Evolutionary conservation across 2,888 invertebrate genomes (phyloP), one percentile per base, ranked within the genome.

Genomic region (Heterodera filipjevi): DNA sequence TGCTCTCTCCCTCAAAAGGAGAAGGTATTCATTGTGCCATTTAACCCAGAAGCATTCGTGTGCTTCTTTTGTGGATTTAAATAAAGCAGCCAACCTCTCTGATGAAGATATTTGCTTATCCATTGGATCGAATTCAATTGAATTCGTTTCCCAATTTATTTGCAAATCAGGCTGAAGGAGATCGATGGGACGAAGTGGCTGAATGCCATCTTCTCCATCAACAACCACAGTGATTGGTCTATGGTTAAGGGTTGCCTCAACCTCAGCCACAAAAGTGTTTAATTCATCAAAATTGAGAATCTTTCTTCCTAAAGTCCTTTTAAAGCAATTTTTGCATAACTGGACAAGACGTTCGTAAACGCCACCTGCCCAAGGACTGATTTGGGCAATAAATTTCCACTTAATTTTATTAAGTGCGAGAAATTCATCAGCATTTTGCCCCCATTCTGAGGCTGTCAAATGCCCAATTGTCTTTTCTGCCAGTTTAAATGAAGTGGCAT

Each of bases 401-500:
- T 27, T n/a, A 59, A 59, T 59, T 59, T 59, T 59, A 8, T 27
- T 59, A 27, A 59, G 59, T 19, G 59, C 59, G 2, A 59, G 5
- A 22, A 59, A 59, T n/a, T 59, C 59, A 5, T 59, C n/a, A 2
- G 27, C 3, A 6, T 59, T 3, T 27, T 59, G 59, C 3, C 5
- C 59, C 8, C 8, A 2, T 59, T 12, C 59, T 2, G 59, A 27
- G 1, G n/a, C 27, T 5, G 59, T 27, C n/a, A 59, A 27, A 27
- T 22, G n/a, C 10, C 12, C 59, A 8, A 59, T 8, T 12, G 74
- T 72, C 12, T 76, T 76, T 12, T 49, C 22, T n/a, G 59, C 80
- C 75, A 6, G 30, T 75, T 0, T 90, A 90, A 35, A 87, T 79
- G 8, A 90, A 88, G 30, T 87, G 78, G 53, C 89, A 79, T 0